Percentiles rank a stretch among this genome's conserved stretches.
Evolutionary conservation across 1,140 invertebrate species (phyloP).

Genomic region (Microvelia longipes): DNA sequence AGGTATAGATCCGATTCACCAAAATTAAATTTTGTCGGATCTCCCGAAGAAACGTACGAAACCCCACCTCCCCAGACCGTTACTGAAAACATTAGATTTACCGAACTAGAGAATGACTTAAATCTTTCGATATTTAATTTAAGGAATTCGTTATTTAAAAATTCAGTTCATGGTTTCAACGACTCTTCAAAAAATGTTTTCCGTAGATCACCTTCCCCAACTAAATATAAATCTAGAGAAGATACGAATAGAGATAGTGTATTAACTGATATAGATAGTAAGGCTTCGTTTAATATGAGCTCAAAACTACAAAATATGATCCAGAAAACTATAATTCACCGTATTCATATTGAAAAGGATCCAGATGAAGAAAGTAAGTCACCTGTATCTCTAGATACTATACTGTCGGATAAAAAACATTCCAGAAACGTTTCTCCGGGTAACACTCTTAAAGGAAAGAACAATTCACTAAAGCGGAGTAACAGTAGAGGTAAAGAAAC

Average conservation of each 20-base stretch:
- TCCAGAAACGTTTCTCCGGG: no score
- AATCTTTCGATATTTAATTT: neutral
- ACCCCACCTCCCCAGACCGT: neutral
- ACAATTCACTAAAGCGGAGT: slow-evolving; percentile 2
- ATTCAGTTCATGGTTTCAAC: neutral
- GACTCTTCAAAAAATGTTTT: neutral
- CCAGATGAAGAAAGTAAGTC: neutral
- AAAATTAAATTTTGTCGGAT: slow-evolving; percentile 1
- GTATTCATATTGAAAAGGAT: slow-evolving; percentile 10
- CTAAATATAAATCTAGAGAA: neutral
- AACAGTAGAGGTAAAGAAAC: neutral
- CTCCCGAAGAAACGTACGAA: neutral
- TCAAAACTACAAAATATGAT: slow-evolving; percentile 14
- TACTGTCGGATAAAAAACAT: no score
- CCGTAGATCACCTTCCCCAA: no score
- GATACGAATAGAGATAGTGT: no score
- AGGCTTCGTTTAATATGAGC: slow-evolving; percentile 11
- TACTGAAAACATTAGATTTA: neutral
- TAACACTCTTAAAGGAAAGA: neutral
- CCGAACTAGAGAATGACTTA: neutral
- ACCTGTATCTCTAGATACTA: no score
- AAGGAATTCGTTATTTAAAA: slow-evolving; percentile 3
- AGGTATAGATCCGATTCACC: neutral
- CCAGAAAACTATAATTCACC: slow-evolving; percentile 7
- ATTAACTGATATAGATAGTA: no score